Base-by-base conservation (phyloP, 2,888 invertebrate genomes). In the Volucella inflata region DNA sequence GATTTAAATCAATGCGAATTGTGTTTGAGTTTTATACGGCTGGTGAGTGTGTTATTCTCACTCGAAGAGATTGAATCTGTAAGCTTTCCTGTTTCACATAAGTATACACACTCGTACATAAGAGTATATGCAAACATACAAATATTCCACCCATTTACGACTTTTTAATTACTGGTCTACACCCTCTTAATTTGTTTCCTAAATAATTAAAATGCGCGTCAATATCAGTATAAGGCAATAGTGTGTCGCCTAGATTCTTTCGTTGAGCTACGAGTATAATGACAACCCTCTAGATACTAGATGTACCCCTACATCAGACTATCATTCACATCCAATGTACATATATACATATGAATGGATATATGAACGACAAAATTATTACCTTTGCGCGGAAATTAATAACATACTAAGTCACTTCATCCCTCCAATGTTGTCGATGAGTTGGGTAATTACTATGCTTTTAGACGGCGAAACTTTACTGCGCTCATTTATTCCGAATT, bases 401-500 rank as follows among this genome's bases (percentile, higher is more conserved):
- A 44, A 77, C 53, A 21, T 21, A 67, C 30, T 14, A 30, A 68
- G 60, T 51, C 44, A 46, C 30, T 57, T 38, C 38, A 57, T 38
- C 21, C 21, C 21, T 21, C 3, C 21, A 21, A 21, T 21, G 4
- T 21, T 4, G 21, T 4, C 21, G 21, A 21, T 21, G 21, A 21
- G 21, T 21, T 21, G 21, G 21, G 16, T 75, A 83, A 83, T 83
- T 72, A 83, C 78, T 62, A 62, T 67, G 67, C 60, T 67, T 68
- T 62, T 21, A 21, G 55, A 36, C 53, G 11, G 40, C 55, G 44
- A 16, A 72, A 72, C 67, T 72, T 78, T 67, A 21, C 21, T 21
- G 21, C 21, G 77, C 74, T 78, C 55, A 55, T 83, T 83, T 68
- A 77, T 77, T 60, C 51, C 60, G 36, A 77, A 68, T 77, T 60